Conservation (phyloP, 1,140 invertebrate genomes). For the Bombus ignitus region DNA sequence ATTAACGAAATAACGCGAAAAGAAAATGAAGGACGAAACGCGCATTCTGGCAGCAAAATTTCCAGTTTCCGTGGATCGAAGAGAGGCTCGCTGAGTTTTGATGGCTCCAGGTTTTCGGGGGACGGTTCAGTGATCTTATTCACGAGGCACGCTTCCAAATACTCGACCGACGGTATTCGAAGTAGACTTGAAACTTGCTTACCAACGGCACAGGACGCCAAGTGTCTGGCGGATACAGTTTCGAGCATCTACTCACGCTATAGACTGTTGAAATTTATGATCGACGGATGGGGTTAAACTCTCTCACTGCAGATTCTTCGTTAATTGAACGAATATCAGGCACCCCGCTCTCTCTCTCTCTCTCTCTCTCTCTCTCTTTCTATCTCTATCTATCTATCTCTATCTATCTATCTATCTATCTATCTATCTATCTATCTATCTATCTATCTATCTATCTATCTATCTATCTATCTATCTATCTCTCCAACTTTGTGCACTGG, state of each 20-base stretch:
- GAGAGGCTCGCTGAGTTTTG: background rate
- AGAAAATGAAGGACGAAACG: background rate
- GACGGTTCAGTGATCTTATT: conserved; percentile 34
- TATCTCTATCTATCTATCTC: fast-evolving
- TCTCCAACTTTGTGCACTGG: background rate
- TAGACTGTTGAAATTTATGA: conserved; percentile 61
- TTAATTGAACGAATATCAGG: conserved; percentile 18
- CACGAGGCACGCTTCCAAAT: conserved; percentile 9
- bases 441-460: background rate
- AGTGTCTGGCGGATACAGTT: conserved; percentile 44
- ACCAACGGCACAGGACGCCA: conserved; percentile 33
- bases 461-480: background rate
- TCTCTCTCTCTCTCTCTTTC: background rate
- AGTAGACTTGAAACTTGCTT: conserved; percentile 63
- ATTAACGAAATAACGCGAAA: background rate
- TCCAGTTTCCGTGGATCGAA: background rate
- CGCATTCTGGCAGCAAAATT: background rate
- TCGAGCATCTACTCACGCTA: conserved; percentile 42
- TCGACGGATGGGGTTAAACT: conserved; percentile 48
- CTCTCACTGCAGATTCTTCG: background rate
- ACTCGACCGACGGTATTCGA: conserved; percentile 38
- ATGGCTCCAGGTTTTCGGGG: conserved; percentile 4
- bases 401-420: background rate
- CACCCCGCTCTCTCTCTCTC: too few relatives aligned
- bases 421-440: background rate